A percentile compares a stretch with the other conserved stretches of the same genome.
These are phyloP conservation scores for Asobara japonica DNA, from an alignment of 1,140 invertebrate species.

Conservation along the genomic window DNA sequence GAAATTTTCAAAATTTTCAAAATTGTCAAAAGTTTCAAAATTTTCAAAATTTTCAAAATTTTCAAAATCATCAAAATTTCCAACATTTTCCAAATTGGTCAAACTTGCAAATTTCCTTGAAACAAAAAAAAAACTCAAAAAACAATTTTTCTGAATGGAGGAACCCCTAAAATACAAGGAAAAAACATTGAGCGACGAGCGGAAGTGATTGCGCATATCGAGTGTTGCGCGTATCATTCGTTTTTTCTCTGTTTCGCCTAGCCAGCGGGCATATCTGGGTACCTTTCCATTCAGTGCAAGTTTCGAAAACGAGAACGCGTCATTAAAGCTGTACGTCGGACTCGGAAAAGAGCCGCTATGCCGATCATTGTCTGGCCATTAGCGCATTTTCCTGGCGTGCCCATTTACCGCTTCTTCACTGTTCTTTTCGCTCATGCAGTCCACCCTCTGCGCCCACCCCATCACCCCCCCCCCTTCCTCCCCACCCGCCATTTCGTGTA, in stretches of 20 bases:
- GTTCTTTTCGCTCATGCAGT: not conserved
- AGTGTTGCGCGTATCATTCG: not conserved
- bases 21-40: too few relatives aligned
- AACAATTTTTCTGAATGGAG: too few relatives aligned
- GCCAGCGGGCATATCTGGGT: not conserved
- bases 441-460: not conserved
- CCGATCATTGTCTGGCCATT: constrained; percentile 46
- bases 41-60: too few relatives aligned
- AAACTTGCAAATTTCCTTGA: too few relatives aligned
- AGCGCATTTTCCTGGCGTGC: constrained; percentile 28
- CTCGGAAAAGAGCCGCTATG: constrained; percentile 32
- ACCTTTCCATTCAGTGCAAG: constrained; percentile 24
- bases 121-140: too few relatives aligned
- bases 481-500: not conserved
- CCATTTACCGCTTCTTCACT: constrained; percentile 4
- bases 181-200: constrained; percentile 9
- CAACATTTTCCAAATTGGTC: too few relatives aligned
- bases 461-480: not conserved
- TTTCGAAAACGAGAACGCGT: constrained; percentile 32
- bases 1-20: too few relatives aligned
- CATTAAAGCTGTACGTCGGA: constrained; percentile 31
- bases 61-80: too few relatives aligned
- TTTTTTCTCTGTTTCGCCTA: constrained; percentile 17
- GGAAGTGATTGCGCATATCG: not conserved
- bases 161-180: too few relatives aligned